These are phyloP conservation scores for Mongoloraphidia duomilia DNA, from an alignment of 2,888 invertebrate species.

Conservation along the genomic window DNA sequence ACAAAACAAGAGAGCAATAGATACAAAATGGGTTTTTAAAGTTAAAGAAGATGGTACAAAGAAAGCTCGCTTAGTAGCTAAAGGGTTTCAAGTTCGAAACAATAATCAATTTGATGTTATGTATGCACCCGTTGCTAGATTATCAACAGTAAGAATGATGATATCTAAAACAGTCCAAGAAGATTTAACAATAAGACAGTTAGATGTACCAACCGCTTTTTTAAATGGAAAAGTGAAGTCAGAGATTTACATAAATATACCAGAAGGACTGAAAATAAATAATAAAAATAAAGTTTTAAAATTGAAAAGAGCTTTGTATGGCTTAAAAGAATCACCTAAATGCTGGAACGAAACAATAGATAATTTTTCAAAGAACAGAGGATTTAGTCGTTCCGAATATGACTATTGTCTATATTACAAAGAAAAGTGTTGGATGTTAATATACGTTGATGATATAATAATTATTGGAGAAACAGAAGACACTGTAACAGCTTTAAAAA, in stretches of 20 bases:
- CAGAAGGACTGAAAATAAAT: conserved; percentile 10
- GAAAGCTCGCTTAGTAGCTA: conserved; percentile 16
- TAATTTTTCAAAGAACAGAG: conserved; percentile 7
- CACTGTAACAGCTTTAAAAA: not conserved
- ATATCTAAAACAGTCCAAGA: conserved; percentile 4
- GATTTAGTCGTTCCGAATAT: conserved; percentile 12
- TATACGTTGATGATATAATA: not conserved
- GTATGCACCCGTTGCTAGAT: conserved; percentile 7
- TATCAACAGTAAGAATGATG: conserved; percentile 4
- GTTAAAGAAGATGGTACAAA: conserved; percentile 10
- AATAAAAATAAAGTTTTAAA: conserved; percentile 9
- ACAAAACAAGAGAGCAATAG: conserved; percentile 10
- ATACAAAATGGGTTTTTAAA: conserved; percentile 15
- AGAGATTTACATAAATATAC: conserved; percentile 9
- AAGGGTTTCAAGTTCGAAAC: conserved; percentile 13
- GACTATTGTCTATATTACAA: conserved; percentile 14
- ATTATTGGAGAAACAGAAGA: not conserved
- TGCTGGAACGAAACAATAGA: conserved; percentile 16
- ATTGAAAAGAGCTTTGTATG: conserved; percentile 16
- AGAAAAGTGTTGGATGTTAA: not conserved
- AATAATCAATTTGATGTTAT: not conserved
- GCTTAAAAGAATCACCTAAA: conserved; percentile 14
- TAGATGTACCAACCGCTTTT: conserved; percentile 12
- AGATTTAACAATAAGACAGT: conserved; percentile 6
- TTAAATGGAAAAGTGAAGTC: conserved; percentile 11